Percentiles rank a stretch among this genome's conserved stretches.
These are phyloP conservation scores for Silurus meridionalis DNA, from an alignment of 2,113 vertebrate genomes.

Conservation along the genomic window DNA sequence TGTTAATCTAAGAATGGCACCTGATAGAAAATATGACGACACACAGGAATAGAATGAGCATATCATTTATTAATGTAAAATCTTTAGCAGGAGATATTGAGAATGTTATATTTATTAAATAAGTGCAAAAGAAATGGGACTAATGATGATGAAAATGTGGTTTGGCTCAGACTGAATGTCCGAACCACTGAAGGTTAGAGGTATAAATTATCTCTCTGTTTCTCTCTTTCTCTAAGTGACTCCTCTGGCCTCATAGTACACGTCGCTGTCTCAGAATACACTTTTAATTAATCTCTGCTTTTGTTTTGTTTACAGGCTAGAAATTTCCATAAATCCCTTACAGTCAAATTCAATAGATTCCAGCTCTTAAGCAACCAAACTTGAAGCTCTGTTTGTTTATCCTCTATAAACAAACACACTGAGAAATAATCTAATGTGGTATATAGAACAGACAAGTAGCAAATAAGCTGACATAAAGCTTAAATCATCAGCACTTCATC, in stretches of 20 bases:
- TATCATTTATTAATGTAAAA: constrained; percentile 32
- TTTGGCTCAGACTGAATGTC: constrained; percentile 18
- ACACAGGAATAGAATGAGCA: not conserved
- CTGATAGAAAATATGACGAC: not conserved
- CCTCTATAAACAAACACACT: not conserved
- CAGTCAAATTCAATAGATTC: not conserved
- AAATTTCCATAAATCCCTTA: not conserved
- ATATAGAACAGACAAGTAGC: not conserved
- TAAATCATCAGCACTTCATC: not conserved
- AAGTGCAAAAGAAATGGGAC: constrained; percentile 29
- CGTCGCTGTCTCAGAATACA: not conserved
- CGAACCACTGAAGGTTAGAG: constrained; percentile 45
- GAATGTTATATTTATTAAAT: constrained; percentile 10
- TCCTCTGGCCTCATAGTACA: not conserved
- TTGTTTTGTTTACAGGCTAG: not conserved
- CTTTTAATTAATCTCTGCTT: not conserved
- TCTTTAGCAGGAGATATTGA: not conserved
- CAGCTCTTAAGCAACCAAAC: not conserved
- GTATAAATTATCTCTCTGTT: constrained; percentile 45
- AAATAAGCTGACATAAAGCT: not conserved
- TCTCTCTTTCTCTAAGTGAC: not conserved
- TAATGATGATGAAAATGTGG: constrained; percentile 44
- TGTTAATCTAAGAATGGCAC: not conserved
- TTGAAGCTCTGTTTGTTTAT: not conserved
- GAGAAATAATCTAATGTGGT: not conserved